Conservation (phyloP, 2,888 invertebrate genomes). For the Oxyscelio sp. region DNA sequence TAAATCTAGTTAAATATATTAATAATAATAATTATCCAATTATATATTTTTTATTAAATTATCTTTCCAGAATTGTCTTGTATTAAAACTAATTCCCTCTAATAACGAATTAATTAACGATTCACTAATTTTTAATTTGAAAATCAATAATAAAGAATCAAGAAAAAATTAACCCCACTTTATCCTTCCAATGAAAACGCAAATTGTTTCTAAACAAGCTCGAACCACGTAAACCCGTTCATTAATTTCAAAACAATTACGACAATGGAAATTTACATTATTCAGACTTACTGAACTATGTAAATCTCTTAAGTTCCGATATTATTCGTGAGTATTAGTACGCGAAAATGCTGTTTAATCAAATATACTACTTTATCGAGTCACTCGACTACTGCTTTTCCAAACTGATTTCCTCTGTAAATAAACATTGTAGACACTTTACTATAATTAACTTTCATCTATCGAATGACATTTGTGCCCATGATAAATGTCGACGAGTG, state of each 20-base stretch:
- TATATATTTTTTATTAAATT: no score
- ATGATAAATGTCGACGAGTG: not conserved
- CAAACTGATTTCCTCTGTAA: conserved; percentile 2
- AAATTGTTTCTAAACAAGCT: not conserved
- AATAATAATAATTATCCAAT: no score
- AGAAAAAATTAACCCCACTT: no score
- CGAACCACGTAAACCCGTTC: not conserved
- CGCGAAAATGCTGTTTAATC: conserved; percentile 5
- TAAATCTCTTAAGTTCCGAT: conserved; percentile 12
- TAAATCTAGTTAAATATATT: no score
- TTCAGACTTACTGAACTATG: conserved; percentile 22
- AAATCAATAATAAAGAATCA: no score
- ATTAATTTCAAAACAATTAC: conserved; percentile 3
- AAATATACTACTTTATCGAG: conserved; percentile 10
- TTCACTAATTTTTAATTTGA: no score
- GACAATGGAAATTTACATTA: conserved; percentile 20
- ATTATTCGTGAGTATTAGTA: conserved; percentile 25
- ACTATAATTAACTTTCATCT: conserved; percentile 1
- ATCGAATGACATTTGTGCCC: not conserved
- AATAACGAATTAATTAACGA: no score
- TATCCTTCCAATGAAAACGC: no score
- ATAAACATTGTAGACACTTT: conserved; percentile 8
- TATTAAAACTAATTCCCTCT: no score
- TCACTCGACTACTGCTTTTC: no score
- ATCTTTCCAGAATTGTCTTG: no score